These are phyloP conservation scores for Ptychadena robeensis DNA, from an alignment of 2,797 vertebrate genomes.

Conservation along the genomic window DNA sequence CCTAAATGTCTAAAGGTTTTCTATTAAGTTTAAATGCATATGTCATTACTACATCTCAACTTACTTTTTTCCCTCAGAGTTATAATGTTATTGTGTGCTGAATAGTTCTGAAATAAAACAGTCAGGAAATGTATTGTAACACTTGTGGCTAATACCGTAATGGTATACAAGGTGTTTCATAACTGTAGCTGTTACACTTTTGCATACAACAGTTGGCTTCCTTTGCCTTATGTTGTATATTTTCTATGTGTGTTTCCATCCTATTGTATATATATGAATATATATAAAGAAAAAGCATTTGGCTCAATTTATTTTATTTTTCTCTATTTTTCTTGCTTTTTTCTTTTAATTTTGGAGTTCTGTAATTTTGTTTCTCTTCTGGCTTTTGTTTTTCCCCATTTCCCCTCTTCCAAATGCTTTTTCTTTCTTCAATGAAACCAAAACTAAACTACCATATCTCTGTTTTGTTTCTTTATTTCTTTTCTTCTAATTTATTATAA, in stretches of 20 bases:
- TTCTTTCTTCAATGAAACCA: slow-evolving; percentile 63
- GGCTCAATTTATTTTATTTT: slow-evolving; percentile 40
- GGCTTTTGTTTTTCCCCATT: slow-evolving; percentile 17
- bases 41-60: background rate
- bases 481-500: slow-evolving; percentile 1
- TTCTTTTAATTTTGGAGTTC: background rate
- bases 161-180: slow-evolving; percentile 30
- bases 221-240: slow-evolving; percentile 61
- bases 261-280: slow-evolving; percentile 61
- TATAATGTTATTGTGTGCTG: background rate
- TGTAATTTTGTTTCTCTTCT: slow-evolving; percentile 4
- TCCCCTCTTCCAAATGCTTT: slow-evolving; percentile 57
- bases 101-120: background rate
- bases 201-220: slow-evolving; percentile 58
- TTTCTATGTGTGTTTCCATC: slow-evolving; percentile 62
- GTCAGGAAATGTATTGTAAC: background rate
- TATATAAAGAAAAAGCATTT: slow-evolving; percentile 63
- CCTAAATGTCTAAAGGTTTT: background rate
- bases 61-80: background rate
- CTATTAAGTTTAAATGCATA: background rate
- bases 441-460: slow-evolving; percentile 58
- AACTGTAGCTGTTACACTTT: slow-evolving; percentile 54
- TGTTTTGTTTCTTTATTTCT: slow-evolving; percentile 50
- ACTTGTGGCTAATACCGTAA: slow-evolving; percentile 1
- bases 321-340: background rate